phyloP scores from a whole-genome alignment of 2,797 vertebrate genomes.

The Dallia pectoralis region DNA sequence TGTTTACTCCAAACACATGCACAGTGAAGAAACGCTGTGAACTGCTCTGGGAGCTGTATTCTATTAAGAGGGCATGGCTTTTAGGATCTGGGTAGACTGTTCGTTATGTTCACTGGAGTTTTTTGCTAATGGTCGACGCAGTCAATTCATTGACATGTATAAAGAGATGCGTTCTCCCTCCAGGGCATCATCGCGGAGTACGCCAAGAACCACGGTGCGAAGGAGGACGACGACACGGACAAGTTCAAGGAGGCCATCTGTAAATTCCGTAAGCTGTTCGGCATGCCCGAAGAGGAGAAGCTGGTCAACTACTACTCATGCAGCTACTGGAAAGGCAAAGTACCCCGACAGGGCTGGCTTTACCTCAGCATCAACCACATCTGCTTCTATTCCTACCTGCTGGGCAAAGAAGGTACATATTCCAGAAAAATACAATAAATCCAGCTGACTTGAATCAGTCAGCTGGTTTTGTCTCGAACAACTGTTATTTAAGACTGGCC shows the following conservation, averaged over 20 bases:
- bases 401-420: constrained; percentile 90
- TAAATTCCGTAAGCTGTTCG: constrained; percentile 93
- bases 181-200: constrained; percentile 98
- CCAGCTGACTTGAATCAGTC: background rate
- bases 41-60: background rate
- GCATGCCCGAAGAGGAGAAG: constrained; percentile 97
- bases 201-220: constrained; percentile 93
- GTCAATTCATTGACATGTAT: background rate
- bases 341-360: constrained; percentile 96
- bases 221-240: constrained; percentile 94
- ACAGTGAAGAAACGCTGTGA: background rate
- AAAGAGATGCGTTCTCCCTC: background rate
- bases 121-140: background rate
- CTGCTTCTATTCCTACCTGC: constrained; percentile 95
- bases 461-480: too few species aligned
- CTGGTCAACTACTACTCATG: constrained; percentile 98
- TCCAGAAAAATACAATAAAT: background rate
- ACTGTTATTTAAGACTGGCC: background rate
- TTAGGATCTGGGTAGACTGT: background rate
- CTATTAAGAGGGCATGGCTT: background rate
- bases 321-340: constrained; percentile 97
- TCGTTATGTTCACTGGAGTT: background rate
- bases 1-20: background rate
- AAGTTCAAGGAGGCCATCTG: constrained; percentile 95
- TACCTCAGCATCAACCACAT: constrained; percentile 99